These are phyloP conservation scores for Arenaria interpres DNA, from an alignment of 2,113 vertebrate species.

Conservation along the genomic window DNA sequence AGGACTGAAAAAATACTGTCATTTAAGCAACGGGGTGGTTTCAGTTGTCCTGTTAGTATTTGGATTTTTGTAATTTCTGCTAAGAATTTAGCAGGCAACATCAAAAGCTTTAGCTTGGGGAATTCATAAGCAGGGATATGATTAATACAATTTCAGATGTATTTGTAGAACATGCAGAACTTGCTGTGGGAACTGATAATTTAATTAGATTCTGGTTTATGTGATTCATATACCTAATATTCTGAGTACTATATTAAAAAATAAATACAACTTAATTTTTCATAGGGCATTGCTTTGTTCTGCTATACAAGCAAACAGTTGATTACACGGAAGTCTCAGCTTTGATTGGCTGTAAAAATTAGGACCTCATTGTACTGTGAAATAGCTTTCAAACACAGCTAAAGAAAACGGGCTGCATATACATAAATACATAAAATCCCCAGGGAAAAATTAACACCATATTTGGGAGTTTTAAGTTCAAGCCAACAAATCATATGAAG, in stretches of 20 bases:
- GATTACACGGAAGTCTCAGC: conserved; percentile 18
- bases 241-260: conserved; percentile 38
- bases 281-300: conserved; percentile 30
- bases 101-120: conserved; percentile 41
- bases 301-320: conserved; percentile 15
- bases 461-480: background rate
- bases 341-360: conserved; percentile 51
- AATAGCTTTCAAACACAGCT: conserved; percentile 24
- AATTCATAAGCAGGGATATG: conserved; percentile 27
- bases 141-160: conserved; percentile 52
- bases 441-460: background rate
- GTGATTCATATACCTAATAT: conserved; percentile 51
- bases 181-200: conserved; percentile 44
- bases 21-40: background rate
- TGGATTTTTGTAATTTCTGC: background rate
- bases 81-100: conserved; percentile 33
- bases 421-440: background rate
- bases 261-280: conserved; percentile 55
- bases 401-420: background rate
- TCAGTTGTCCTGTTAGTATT: background rate
- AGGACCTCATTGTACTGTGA: conserved; percentile 22
- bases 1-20: background rate
- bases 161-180: conserved; percentile 49
- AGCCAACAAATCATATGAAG: background rate
- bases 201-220: conserved; percentile 59